Conservation (phyloP, 2,113 vertebrate genomes). For the Potamarius usumacintae region DNA sequence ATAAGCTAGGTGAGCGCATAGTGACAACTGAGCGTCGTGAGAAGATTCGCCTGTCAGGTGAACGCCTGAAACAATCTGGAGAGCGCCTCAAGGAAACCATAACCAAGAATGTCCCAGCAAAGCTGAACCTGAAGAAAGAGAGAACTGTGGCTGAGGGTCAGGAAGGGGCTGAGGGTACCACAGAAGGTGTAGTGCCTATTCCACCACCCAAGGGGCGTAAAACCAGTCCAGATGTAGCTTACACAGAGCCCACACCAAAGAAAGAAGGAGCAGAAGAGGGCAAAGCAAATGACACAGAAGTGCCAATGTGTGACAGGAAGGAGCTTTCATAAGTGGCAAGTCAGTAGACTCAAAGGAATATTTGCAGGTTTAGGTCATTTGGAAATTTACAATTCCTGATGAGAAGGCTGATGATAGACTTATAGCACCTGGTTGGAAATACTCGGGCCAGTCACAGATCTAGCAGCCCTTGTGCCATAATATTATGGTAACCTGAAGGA, state of each 20-base stretch:
- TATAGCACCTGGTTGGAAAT: conserved; percentile 22
- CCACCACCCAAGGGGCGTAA: conserved; percentile 80
- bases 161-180: conserved; percentile 77
- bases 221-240: conserved; percentile 69
- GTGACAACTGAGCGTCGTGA: conserved; percentile 91
- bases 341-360: conserved; percentile 18
- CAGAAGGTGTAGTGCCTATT: conserved; percentile 68
- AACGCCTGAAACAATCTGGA: conserved; percentile 83
- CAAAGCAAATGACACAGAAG: conserved; percentile 77
- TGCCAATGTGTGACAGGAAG: conserved; percentile 85
- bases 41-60: conserved; percentile 89
- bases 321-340: conserved; percentile 73
- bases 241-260: conserved; percentile 74
- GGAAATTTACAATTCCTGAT: conserved; percentile 15
- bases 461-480: conserved; percentile 4
- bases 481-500: background rate
- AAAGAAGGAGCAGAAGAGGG: conserved; percentile 69
- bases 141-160: conserved; percentile 79
- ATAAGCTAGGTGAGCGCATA: conserved; percentile 87
- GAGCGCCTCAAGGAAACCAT: conserved; percentile 88
- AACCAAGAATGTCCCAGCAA: conserved; percentile 82
- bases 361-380: conserved; percentile 1
- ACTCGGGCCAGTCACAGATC: conserved; percentile 28
- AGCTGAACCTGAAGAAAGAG: conserved; percentile 85
- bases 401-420: conserved; percentile 3